Percentiles rank a stretch among this genome's conserved stretches.
Conservation (phyloP, 2,113 vertebrate genomes). For the Hemicordylus capensis region DNA sequence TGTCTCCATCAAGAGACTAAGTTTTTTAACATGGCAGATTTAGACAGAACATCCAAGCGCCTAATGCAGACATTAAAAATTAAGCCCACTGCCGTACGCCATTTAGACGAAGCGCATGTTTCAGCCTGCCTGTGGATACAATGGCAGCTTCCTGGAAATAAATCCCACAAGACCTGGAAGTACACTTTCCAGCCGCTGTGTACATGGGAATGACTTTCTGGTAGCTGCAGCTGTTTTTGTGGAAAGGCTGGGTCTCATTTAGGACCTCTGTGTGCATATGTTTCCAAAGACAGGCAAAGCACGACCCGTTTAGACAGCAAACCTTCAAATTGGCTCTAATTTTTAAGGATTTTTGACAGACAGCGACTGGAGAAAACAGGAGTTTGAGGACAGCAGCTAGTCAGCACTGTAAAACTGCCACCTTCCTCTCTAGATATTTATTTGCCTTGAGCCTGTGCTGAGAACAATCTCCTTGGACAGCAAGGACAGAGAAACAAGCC, state of each 20-base stretch:
- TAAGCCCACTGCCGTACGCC: no score
- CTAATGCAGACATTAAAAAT: not conserved
- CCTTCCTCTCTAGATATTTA: not conserved
- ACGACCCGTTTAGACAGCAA: not conserved
- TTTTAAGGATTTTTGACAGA: not conserved
- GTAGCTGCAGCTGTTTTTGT: not conserved
- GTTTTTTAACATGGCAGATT: not conserved
- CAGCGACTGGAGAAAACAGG: not conserved
- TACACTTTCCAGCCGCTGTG: not conserved
- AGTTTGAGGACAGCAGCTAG: not conserved
- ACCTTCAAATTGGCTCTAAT: not conserved
- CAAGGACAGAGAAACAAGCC: not conserved
- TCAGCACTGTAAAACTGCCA: accelerated
- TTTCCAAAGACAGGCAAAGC: not conserved
- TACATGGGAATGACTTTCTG: not conserved
- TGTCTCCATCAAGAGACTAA: no score
- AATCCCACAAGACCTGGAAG: not conserved
- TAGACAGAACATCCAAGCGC: not conserved
- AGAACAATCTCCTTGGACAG: not conserved
- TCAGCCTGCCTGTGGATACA: not conserved
- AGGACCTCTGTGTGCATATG: not conserved
- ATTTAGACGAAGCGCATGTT: not conserved
- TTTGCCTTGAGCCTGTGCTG: not conserved
- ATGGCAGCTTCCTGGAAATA: no score
- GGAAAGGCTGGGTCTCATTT: not conserved